These are phyloP conservation scores for Notolabrus celidotus DNA, from an alignment of 2,797 vertebrate species.

Conservation along the genomic window DNA sequence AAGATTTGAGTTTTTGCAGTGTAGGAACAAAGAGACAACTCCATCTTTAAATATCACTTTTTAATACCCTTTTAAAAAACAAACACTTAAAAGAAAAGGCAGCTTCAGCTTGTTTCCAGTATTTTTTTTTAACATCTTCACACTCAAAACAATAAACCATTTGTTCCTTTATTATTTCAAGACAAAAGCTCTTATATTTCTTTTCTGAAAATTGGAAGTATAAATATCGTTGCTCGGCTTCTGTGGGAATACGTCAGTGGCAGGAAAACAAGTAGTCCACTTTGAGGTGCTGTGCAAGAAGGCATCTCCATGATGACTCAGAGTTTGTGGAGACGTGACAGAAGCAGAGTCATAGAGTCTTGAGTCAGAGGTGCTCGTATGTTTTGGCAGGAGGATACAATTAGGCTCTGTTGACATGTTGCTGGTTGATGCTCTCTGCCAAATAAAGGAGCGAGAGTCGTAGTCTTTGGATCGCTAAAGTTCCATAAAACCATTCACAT, in stretches of 20 bases:
- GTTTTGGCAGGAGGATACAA: not conserved
- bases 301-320: conserved; percentile 51
- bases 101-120: conserved; percentile 65
- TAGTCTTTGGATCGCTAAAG: conserved; percentile 20
- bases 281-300: not conserved
- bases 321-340: conserved; percentile 36
- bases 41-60: conserved; percentile 52
- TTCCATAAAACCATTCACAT: conserved; percentile 37
- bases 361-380: conserved; percentile 14
- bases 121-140: conserved; percentile 48
- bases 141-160: too few relatives aligned
- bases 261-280: conserved; percentile 27
- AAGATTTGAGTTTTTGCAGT: too few relatives aligned
- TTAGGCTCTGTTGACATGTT: not conserved
- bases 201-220: not conserved
- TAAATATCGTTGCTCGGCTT: conserved; percentile 49
- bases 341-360: conserved; percentile 21
- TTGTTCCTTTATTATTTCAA: conserved; percentile 27
- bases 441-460: not conserved
- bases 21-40: conserved; percentile 33
- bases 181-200: not conserved
- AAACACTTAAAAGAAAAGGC: conserved; percentile 64
- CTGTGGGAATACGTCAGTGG: conserved; percentile 7
- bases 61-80: conserved; percentile 71
- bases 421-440: conserved; percentile 1